Conservation (phyloP, 2,888 invertebrate species). For the Lycocerus yunnanus region DNA sequence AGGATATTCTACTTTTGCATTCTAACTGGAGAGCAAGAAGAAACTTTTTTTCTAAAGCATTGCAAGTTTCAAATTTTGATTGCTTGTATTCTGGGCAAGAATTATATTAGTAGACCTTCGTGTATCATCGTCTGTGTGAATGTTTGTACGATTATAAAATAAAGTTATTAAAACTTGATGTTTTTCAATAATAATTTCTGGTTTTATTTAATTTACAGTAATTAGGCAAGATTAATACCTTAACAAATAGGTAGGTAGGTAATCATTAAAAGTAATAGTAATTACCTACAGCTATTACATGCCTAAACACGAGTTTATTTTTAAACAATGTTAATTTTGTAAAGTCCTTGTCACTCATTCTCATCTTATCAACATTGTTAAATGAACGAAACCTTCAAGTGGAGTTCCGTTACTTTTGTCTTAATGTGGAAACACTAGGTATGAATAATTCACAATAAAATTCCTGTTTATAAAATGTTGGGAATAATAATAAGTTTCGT, state of each 20-base stretch:
- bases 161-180: too few relatives aligned
- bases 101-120: too few relatives aligned
- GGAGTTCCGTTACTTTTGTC: slow-evolving; percentile 13
- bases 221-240: not conserved
- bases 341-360: slow-evolving; percentile 14
- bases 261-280: not conserved
- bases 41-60: too few relatives aligned
- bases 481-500: slow-evolving; percentile 7
- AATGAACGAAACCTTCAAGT: slow-evolving; percentile 7
- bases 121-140: too few relatives aligned
- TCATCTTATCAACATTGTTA: slow-evolving; percentile 6
- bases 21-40: too few relatives aligned
- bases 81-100: too few relatives aligned
- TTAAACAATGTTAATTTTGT: not conserved
- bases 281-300: not conserved
- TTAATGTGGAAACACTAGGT: slow-evolving; percentile 3
- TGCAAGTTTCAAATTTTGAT: too few relatives aligned
- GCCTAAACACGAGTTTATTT: not conserved
- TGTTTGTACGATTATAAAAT: too few relatives aligned
- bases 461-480: slow-evolving; percentile 4
- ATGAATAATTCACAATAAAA: slow-evolving; percentile 17
- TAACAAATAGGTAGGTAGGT: not conserved
- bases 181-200: not conserved
- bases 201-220: not conserved
- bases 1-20: too few relatives aligned